Conservation (phyloP, 2,797 vertebrate species). For the Melanitta fusca region DNA sequence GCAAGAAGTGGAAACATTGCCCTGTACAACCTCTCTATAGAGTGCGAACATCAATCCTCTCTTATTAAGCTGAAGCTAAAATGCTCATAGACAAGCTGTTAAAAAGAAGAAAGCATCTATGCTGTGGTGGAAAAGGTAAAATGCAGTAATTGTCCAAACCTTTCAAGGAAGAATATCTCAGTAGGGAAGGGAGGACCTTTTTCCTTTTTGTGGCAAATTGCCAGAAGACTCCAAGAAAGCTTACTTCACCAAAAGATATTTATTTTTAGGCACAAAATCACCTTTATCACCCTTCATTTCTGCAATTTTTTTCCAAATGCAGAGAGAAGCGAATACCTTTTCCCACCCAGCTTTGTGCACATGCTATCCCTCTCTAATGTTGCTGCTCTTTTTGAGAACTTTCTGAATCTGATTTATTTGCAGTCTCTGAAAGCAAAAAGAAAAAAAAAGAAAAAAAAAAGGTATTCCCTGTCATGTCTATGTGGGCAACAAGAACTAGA, state of each 20-base stretch:
- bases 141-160: constrained; percentile 67
- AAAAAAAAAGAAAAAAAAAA: neutral
- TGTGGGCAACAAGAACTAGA: constrained; percentile 2
- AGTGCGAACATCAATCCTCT: constrained; percentile 62
- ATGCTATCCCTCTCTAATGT: neutral
- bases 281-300: constrained; percentile 25
- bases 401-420: constrained; percentile 40
- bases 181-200: constrained; percentile 22
- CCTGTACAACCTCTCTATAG: constrained; percentile 24
- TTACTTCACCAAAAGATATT: constrained; percentile 29
- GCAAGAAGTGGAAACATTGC: constrained; percentile 38
- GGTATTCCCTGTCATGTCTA: neutral
- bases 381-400: neutral
- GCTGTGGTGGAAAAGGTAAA: constrained; percentile 46
- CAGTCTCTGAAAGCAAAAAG: neutral
- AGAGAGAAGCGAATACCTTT: neutral
- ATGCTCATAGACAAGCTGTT: constrained; percentile 59
- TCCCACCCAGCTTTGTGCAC: neutral
- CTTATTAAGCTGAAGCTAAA: constrained; percentile 67
- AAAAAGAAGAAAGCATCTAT: constrained; percentile 59
- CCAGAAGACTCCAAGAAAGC: constrained; percentile 42
- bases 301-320: constrained; percentile 13
- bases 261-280: constrained; percentile 57
- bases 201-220: constrained; percentile 39
- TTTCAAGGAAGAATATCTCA: constrained; percentile 63